Percentiles rank a stretch among this genome's conserved stretches.
These are phyloP conservation scores for Ashinkailepas kermadecensis DNA, from an alignment of 2,888 invertebrate genomes.

Conservation along the genomic window DNA sequence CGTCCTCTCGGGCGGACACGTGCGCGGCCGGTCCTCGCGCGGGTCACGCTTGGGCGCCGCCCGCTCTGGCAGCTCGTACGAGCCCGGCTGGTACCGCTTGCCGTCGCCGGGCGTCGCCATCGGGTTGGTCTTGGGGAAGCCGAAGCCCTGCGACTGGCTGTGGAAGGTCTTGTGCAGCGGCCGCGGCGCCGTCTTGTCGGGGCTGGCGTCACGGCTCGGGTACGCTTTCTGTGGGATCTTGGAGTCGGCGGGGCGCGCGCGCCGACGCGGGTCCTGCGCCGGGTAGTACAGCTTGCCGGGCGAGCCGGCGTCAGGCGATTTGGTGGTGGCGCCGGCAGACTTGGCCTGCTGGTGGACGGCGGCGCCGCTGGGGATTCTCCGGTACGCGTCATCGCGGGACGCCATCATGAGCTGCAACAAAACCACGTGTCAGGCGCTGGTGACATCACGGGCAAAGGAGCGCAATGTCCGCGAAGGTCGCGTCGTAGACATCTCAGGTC, in stretches of 20 bases:
- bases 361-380: neutral
- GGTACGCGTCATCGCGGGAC: neutral
- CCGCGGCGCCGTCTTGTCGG: neutral
- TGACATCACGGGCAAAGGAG: no score
- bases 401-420: neutral
- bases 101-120: neutral
- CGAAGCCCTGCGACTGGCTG: neutral
- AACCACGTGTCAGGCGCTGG: no score
- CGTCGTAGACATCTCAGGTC: no score
- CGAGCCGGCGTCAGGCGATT: neutral
- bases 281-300: neutral
- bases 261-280: neutral
- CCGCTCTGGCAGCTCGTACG: slow-evolving; percentile 6
- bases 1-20: slow-evolving; percentile 2
- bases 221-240: neutral
- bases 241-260: neutral
- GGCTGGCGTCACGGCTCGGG: neutral
- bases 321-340: neutral
- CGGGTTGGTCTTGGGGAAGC: slow-evolving; percentile 8
- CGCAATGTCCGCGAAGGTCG: no score
- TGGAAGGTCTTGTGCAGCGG: neutral
- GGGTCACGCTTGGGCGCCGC: neutral
- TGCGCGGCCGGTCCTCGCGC: slow-evolving; percentile 13
- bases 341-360: neutral
- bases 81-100: slow-evolving; percentile 8